A percentile compares a stretch with the other conserved stretches of the same genome.
Evolutionary conservation across 2,113 vertebrate species (phyloP).

Genomic region (Tretioscincus oriximinensis): DNA sequence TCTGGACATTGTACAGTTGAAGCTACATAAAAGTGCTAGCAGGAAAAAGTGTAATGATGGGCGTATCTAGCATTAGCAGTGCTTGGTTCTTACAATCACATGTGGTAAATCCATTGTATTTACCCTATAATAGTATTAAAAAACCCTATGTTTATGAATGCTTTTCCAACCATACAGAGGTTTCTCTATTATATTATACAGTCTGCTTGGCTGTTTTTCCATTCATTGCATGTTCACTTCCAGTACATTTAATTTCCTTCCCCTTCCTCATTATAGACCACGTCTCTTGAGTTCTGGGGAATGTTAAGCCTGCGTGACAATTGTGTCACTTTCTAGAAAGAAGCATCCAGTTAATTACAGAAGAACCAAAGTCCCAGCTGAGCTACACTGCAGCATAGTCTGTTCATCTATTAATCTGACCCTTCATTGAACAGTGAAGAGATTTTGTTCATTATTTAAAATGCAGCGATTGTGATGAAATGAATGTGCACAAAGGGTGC

Average conservation of each 20-base stretch:
- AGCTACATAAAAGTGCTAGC: no score
- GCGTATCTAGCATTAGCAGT: no score
- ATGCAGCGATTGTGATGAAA: constrained; percentile 15
- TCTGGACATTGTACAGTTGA: no score
- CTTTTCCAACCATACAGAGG: no score
- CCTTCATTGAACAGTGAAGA: constrained; percentile 1
- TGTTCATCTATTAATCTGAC: constrained; percentile 4
- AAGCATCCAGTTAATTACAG: background rate
- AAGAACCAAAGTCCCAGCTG: background rate
- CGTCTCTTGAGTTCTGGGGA: constrained; percentile 8
- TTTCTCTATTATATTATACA: no score
- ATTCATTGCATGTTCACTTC: background rate
- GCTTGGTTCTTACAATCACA: no score
- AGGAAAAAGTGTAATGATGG: no score
- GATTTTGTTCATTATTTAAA: constrained; percentile 21
- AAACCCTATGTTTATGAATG: no score
- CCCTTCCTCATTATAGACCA: background rate
- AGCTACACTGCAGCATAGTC: background rate
- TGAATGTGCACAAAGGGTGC: constrained; percentile 6
- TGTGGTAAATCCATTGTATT: no score
- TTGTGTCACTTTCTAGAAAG: background rate
- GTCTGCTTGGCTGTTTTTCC: no score
- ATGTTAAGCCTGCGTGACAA: background rate
- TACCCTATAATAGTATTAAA: no score
- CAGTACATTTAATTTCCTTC: background rate